Percentiles rank a stretch among this genome's conserved stretches.
Evolutionary conservation across 2,888 invertebrate species (phyloP).

Genomic region (Idaea straminata): DNA sequence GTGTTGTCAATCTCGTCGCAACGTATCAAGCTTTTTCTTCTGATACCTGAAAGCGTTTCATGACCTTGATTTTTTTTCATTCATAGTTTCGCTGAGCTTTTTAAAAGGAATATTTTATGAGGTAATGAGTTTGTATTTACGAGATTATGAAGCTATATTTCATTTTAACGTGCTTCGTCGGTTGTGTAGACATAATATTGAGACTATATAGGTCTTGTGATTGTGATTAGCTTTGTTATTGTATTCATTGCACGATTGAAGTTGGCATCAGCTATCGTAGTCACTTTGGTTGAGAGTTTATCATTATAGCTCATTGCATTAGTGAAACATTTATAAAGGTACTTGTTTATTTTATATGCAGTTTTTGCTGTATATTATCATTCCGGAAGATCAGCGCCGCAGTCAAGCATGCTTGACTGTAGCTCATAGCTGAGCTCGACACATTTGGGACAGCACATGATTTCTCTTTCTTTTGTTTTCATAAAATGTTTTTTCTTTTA

Average conservation of each 20-base stretch:
- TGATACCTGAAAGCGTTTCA: slow-evolving; percentile 42
- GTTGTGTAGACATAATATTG: slow-evolving; percentile 2
- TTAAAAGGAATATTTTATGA: slow-evolving; percentile 2
- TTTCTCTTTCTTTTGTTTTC: no score
- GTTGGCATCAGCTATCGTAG: background rate
- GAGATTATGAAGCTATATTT: background rate
- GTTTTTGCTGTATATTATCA: no score
- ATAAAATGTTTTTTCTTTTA: no score
- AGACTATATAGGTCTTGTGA: background rate
- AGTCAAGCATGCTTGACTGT: no score
- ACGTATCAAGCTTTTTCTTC: slow-evolving; percentile 52
- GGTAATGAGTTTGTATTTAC: slow-evolving; percentile 1
- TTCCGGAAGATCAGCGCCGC: no score
- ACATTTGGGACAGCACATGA: no score
- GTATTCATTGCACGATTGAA: background rate
- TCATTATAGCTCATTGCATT: background rate
- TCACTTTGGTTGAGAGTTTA: background rate
- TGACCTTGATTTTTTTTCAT: background rate
- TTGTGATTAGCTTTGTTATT: background rate
- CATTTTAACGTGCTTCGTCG: background rate
- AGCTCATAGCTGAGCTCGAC: no score
- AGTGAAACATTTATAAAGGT: background rate
- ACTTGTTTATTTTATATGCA: background rate
- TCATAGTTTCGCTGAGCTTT: slow-evolving; percentile 2
- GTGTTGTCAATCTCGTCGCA: slow-evolving; percentile 64